Percentiles rank a stretch among this genome's conserved stretches.
phyloP scores from a whole-genome alignment of 2,888 invertebrate species.

The Ditylenchus weischeri region DNA sequence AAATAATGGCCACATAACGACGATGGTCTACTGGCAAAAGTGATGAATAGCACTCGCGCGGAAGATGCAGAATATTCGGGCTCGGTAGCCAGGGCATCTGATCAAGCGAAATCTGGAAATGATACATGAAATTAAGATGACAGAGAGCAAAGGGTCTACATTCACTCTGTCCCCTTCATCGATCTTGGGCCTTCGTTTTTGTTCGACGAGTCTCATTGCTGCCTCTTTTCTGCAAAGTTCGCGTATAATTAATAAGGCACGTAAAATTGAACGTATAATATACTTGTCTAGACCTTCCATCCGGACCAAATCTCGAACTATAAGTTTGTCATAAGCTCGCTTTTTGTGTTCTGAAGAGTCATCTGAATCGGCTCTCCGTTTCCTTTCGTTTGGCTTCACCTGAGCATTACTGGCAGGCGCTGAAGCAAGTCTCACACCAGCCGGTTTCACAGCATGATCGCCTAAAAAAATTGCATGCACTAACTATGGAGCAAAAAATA shows the following conservation, averaged over 20 bases:
- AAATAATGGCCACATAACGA: constrained; percentile 39
- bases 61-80: constrained; percentile 7
- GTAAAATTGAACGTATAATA: not conserved
- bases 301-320: constrained; percentile 1
- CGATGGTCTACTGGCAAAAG: constrained; percentile 33
- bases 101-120: constrained; percentile 14
- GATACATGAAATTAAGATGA: not conserved
- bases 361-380: not conserved
- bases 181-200: not conserved
- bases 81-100: constrained; percentile 22
- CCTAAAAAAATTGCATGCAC: too few relatives aligned
- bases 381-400: not conserved
- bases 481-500: too few relatives aligned
- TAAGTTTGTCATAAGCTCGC: not conserved
- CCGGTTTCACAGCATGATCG: too few relatives aligned
- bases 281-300: constrained; percentile 12
- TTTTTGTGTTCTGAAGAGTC: not conserved
- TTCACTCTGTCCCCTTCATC: not conserved
- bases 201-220: not conserved
- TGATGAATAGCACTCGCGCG: constrained; percentile 14
- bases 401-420: not conserved
- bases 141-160: too few relatives aligned
- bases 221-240: not conserved
- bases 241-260: not conserved
- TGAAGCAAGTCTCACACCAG: too few relatives aligned